Percentiles rank a stretch among this genome's conserved stretches.
Evolutionary conservation across 2,113 vertebrate species (phyloP).

Genomic region (Syngnathus typhle): DNA sequence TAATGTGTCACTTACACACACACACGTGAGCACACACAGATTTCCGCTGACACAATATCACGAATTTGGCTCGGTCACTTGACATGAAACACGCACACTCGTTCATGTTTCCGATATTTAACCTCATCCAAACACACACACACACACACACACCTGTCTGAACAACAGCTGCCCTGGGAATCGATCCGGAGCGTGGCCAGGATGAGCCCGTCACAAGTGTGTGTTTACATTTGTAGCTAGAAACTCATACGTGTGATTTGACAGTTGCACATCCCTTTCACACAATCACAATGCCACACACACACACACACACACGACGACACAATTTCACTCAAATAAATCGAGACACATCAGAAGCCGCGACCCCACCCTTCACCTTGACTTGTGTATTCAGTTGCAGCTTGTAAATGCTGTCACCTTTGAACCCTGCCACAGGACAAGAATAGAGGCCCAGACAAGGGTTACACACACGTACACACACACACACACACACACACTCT

Average conservation of each 20-base stretch:
- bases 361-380: constrained; percentile 63
- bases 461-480: constrained; percentile 32
- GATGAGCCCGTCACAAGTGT: not conserved
- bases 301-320: not conserved
- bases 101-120: constrained; percentile 22
- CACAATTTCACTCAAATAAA: not conserved
- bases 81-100: constrained; percentile 14
- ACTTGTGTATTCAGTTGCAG: constrained; percentile 72
- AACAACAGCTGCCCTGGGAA: constrained; percentile 1
- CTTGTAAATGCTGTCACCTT: constrained; percentile 66
- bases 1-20: constrained; percentile 1
- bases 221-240: too few relatives aligned
- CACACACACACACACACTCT: not conserved
- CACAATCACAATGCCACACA: not conserved
- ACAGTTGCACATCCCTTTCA: not conserved
- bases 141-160: constrained; percentile 7
- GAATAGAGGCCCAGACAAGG: constrained; percentile 66
- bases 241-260: not conserved
- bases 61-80: constrained; percentile 46
- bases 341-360: not conserved
- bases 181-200: constrained; percentile 4
- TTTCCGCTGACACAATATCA: constrained; percentile 34
- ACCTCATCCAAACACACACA: constrained; percentile 11
- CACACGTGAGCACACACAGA: not conserved
- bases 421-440: constrained; percentile 57